Conservation (phyloP, 1,140 invertebrate genomes). For the Sitobion miscanthi region DNA sequence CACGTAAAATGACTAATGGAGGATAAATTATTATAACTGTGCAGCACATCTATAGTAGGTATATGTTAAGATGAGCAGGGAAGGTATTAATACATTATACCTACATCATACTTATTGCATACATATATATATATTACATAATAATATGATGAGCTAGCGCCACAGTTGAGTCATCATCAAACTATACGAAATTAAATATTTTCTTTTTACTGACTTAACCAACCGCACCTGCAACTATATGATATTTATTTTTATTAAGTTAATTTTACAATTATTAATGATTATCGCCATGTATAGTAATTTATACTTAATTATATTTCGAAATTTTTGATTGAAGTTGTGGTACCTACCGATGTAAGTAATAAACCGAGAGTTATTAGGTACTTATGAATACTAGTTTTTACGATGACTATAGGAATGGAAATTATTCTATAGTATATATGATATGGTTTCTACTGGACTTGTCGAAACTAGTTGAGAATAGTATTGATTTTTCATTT, state of each 20-base stretch:
- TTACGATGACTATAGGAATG: not conserved
- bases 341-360: not conserved
- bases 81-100: not conserved
- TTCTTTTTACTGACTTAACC: no score
- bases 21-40: not conserved
- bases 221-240: not conserved
- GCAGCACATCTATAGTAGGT: not conserved
- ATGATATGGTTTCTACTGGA: not conserved
- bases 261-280: not conserved
- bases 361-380: not conserved
- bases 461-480: not conserved
- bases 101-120: not conserved
- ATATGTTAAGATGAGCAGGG: not conserved
- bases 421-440: not conserved
- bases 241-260: not conserved
- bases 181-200: not conserved
- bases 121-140: not conserved
- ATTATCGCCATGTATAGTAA: not conserved
- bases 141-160: not conserved
- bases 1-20: not conserved
- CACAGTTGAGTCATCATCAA: conserved; percentile 10
- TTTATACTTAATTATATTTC: not conserved
- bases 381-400: not conserved
- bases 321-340: not conserved
- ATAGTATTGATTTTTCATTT: not conserved